Percentiles rank a stretch among this genome's conserved stretches.
These are phyloP conservation scores for Heliothis subflexa DNA, from an alignment of 1,140 invertebrate species.

Conservation along the genomic window DNA sequence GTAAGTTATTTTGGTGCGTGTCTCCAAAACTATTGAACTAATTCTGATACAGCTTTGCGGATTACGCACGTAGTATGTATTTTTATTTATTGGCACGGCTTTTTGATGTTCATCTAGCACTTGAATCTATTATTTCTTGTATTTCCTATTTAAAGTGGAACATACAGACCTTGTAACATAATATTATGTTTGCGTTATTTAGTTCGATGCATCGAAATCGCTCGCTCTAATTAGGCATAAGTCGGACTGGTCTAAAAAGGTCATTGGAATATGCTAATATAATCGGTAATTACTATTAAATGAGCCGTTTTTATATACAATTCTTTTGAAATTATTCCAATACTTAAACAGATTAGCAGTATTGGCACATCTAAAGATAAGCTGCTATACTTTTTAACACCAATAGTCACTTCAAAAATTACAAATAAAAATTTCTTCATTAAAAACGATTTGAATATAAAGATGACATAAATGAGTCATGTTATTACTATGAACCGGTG, in stretches of 20 bases:
- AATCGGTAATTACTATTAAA: slow-evolving; percentile 20
- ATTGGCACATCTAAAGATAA: no score
- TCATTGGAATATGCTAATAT: slow-evolving; percentile 22
- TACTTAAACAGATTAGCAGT: no score
- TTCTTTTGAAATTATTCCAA: slow-evolving; percentile 7
- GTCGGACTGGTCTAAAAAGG: slow-evolving; percentile 25
- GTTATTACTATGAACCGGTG: neutral
- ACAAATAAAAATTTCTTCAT: neutral
- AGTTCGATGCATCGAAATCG: slow-evolving; percentile 18
- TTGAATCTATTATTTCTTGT: neutral
- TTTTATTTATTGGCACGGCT: slow-evolving; percentile 35
- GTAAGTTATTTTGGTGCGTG: slow-evolving; percentile 32
- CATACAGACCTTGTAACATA: slow-evolving; percentile 8
- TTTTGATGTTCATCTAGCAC: neutral
- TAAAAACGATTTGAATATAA: neutral
- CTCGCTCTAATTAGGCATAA: slow-evolving; percentile 30
- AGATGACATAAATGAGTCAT: slow-evolving; percentile 25
- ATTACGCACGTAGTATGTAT: slow-evolving; percentile 14
- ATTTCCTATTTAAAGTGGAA: neutral
- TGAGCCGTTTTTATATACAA: slow-evolving; percentile 1
- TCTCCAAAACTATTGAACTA: slow-evolving; percentile 18
- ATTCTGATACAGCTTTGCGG: slow-evolving; percentile 10
- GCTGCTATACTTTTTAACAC: no score
- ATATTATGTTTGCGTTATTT: slow-evolving; percentile 13
- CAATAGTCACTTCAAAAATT: no score